These are phyloP conservation scores for Dendrocincla tyrannina DNA, from an alignment of 2,797 vertebrate genomes.

Conservation along the genomic window DNA sequence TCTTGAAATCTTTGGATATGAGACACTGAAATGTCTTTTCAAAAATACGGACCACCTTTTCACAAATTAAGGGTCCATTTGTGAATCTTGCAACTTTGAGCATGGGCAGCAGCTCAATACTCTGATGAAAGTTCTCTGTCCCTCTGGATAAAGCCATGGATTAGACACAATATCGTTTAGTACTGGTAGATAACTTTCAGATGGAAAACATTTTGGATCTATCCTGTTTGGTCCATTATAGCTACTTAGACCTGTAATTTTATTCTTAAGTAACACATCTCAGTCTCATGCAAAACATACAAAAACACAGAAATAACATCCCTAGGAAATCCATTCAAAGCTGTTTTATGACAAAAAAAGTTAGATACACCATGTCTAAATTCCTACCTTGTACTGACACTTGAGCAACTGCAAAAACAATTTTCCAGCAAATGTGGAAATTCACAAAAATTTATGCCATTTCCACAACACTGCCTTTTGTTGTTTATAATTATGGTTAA, in stretches of 20 bases:
- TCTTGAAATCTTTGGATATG: not conserved
- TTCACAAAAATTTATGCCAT: constrained; percentile 4
- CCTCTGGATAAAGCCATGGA: not conserved
- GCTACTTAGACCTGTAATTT: not conserved
- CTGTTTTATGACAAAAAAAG: not conserved
- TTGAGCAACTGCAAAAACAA: not conserved
- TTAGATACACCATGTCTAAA: not conserved
- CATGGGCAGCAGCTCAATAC: not conserved
- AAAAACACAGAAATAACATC: not conserved
- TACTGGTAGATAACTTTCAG: not conserved
- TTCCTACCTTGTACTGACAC: not conserved
- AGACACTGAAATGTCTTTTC: not conserved
- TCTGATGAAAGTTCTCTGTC: not conserved
- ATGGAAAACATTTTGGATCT: not conserved
- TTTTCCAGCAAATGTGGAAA: not conserved
- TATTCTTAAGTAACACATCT: not conserved
- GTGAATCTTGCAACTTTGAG: not conserved
- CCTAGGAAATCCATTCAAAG: not conserved
- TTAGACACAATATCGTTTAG: not conserved
- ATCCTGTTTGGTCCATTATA: not conserved
- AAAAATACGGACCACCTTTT: not conserved
- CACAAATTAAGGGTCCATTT: not conserved
- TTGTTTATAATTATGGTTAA: constrained; percentile 3
- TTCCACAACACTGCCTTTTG: not conserved
- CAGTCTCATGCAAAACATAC: not conserved